Evolutionary conservation across 2,888 invertebrate species (phyloP).

Genomic region (Phanerotoma sp.): DNA sequence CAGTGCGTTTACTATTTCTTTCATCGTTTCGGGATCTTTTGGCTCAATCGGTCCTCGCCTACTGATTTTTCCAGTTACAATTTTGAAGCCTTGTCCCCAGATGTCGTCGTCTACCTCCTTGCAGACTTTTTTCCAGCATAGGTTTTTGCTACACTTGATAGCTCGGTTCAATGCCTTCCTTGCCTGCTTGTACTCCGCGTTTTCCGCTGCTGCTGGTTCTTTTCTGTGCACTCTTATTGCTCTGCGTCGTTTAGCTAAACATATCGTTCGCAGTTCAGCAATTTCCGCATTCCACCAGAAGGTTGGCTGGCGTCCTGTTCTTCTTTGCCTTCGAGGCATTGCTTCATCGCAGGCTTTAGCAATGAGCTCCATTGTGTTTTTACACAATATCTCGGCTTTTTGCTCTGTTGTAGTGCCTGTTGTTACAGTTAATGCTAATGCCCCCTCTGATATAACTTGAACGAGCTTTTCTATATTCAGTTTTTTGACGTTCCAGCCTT

Average conservation of each 20-base stretch:
- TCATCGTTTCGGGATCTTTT: no score
- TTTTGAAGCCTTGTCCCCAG: no score
- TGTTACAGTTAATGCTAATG: not conserved
- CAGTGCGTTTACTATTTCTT: no score
- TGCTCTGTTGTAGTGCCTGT: not conserved
- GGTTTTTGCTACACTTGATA: no score
- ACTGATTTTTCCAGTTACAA: no score
- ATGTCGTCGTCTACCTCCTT: no score
- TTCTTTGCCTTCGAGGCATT: not conserved
- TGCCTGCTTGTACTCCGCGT: not conserved
- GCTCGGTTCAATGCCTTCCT: no score
- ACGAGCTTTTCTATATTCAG: constrained; percentile 16
- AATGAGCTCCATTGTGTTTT: not conserved
- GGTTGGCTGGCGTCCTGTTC: constrained; percentile 18
- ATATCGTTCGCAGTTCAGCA: constrained; percentile 28
- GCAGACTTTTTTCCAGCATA: no score
- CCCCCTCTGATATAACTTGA: not conserved
- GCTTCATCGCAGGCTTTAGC: not conserved
- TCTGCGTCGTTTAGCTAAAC: constrained; percentile 19
- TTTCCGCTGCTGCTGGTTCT: not conserved
- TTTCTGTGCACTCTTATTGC: constrained; percentile 14
- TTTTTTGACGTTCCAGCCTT: constrained; percentile 16
- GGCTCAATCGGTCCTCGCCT: no score
- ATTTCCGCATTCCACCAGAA: constrained; percentile 38
- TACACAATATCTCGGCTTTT: not conserved